Evolutionary conservation across 2,888 invertebrate species (phyloP).

Genomic region (Agriotes lineatus): DNA sequence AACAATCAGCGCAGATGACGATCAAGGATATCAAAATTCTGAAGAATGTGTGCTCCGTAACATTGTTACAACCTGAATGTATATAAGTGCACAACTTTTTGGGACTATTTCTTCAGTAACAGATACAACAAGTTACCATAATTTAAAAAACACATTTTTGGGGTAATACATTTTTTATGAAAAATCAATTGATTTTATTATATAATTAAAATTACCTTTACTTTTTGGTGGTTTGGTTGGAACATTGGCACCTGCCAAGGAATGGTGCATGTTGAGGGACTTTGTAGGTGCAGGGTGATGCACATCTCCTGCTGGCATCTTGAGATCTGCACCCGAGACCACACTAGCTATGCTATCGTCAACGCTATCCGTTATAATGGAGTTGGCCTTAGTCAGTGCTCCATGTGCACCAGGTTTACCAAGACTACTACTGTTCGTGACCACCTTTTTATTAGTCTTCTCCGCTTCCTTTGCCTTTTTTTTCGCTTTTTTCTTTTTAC

Average conservation of each 20-base stretch:
- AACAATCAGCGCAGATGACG: too few relatives aligned
- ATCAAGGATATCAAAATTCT: too few relatives aligned
- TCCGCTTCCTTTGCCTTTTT: slow-evolving; percentile 87
- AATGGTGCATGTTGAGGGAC: slow-evolving; percentile 64
- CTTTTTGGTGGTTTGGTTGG: slow-evolving; percentile 66
- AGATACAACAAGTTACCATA: too few relatives aligned
- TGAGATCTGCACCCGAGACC: slow-evolving; percentile 70
- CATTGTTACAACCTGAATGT: too few relatives aligned
- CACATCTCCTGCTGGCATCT: slow-evolving; percentile 61
- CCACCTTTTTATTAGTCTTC: slow-evolving; percentile 66
- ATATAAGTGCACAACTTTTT: too few relatives aligned
- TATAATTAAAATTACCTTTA: slow-evolving; percentile 60
- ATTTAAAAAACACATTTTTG: too few relatives aligned
- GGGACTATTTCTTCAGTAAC: too few relatives aligned
- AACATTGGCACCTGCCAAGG: slow-evolving; percentile 59
- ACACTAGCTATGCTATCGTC: slow-evolving; percentile 73
- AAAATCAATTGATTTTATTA: slow-evolving; percentile 7
- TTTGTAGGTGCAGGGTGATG: slow-evolving; percentile 62
- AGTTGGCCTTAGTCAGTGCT: slow-evolving; percentile 69
- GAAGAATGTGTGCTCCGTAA: too few relatives aligned
- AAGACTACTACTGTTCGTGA: slow-evolving; percentile 62
- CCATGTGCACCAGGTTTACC: slow-evolving; percentile 63
- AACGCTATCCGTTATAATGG: slow-evolving; percentile 72
- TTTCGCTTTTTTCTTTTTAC: slow-evolving; percentile 85
- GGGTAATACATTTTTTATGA: not conserved